Percentiles rank a stretch among this genome's conserved stretches.
phyloP scores from a whole-genome alignment of 2,888 invertebrate species.

The Catocala fraxini region DNA sequence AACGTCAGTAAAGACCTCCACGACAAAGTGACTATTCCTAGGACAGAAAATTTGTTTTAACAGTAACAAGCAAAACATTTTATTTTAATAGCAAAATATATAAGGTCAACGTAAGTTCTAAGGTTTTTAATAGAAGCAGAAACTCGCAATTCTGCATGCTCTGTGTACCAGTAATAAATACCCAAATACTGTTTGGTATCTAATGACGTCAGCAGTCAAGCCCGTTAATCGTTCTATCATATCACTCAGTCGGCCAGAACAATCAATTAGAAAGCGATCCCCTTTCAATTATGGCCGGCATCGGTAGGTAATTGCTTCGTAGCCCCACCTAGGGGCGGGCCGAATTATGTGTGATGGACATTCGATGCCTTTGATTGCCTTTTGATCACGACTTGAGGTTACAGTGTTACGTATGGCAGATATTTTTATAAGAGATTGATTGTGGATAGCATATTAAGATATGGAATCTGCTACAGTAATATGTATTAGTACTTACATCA shows the following conservation, averaged over 20 bases:
- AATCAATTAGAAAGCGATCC: conserved; percentile 83
- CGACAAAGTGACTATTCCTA: too few species aligned
- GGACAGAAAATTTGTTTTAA: too few species aligned
- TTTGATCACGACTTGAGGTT: conserved; percentile 32
- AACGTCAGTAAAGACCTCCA: too few species aligned
- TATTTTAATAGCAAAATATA: too few species aligned
- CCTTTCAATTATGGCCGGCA: conserved; percentile 82
- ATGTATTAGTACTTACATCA: too few species aligned
- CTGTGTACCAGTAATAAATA: neutral
- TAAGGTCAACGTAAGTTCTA: too few species aligned
- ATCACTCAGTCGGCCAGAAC: conserved; percentile 80
- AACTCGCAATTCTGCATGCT: too few species aligned
- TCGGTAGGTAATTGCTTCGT: conserved; percentile 76
- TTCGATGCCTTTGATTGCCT: conserved; percentile 44
- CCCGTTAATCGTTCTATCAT: conserved; percentile 77
- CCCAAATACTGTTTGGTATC: conserved; percentile 11
- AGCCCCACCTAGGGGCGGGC: conserved; percentile 62
- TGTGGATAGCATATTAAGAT: neutral
- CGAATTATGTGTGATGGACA: conserved; percentile 54
- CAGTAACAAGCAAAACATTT: too few species aligned
- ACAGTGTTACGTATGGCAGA: neutral
- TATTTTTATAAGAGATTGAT: neutral
- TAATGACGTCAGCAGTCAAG: conserved; percentile 49
- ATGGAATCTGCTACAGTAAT: too few species aligned
- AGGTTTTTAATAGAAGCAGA: too few species aligned